Percentiles rank a stretch among this genome's conserved stretches.
Conservation (phyloP, 92 coral and sea anemone species). For the Umimayanthus chanpuru region DNA sequence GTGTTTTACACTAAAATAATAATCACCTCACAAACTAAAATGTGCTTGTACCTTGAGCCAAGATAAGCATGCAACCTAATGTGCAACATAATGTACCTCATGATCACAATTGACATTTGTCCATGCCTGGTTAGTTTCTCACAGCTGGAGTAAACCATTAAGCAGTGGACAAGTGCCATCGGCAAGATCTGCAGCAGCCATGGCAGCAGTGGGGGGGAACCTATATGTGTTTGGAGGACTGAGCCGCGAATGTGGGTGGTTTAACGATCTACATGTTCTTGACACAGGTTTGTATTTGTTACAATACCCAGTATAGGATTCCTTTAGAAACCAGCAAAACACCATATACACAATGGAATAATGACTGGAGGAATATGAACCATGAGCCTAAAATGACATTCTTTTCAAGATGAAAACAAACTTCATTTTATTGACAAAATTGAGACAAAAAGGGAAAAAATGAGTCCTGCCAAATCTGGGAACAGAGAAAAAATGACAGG, state of each 20-base stretch:
- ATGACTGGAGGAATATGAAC: no score
- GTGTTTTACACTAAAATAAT: no score
- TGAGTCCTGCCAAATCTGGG: no score
- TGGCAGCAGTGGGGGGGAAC: slow-evolving; percentile 71
- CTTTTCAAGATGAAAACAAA: not conserved
- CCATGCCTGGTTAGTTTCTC: slow-evolving; percentile 43
- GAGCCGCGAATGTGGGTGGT: slow-evolving; percentile 80
- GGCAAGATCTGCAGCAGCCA: slow-evolving; percentile 74
- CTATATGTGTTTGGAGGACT: slow-evolving; percentile 81
- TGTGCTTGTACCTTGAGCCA: no score
- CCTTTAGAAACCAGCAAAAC: no score
- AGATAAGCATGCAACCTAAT: no score
- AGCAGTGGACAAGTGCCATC: slow-evolving; percentile 68
- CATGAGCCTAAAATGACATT: no score
- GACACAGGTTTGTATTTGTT: slow-evolving; percentile 60
- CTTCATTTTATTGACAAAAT: not conserved
- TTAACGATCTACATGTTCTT: slow-evolving; percentile 69
- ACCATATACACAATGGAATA: no score
- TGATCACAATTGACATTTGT: not conserved
- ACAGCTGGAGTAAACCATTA: slow-evolving; percentile 61
- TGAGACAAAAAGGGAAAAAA: not conserved
- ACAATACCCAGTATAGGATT: not conserved
- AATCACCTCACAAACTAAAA: no score
- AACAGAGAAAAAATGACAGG: no score
- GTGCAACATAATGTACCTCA: no score